Conservation (phyloP, 2,113 vertebrate genomes). For the Corynorhinus townsendii region DNA sequence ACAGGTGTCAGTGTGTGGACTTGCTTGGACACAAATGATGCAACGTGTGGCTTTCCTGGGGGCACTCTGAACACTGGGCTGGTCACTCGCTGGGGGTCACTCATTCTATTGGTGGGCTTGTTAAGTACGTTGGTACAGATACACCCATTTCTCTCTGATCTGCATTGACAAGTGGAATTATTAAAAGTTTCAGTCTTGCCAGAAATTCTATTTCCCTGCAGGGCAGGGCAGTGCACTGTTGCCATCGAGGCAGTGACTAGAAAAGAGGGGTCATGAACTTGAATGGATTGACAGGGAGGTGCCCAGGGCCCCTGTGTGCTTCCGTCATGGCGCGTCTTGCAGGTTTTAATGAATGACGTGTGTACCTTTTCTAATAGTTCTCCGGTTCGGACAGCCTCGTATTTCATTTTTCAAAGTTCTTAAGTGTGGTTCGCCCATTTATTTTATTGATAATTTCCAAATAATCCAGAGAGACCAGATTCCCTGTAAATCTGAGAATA, state of each 20-base stretch:
- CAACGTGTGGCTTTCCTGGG: slow-evolving; percentile 28
- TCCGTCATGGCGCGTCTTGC: slow-evolving; percentile 42
- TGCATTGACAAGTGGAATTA: slow-evolving; percentile 66
- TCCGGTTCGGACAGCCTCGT: neutral
- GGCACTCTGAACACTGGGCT: slow-evolving; percentile 28
- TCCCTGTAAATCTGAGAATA: neutral
- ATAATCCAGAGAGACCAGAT: neutral
- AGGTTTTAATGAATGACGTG: slow-evolving; percentile 70
- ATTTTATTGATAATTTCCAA: neutral
- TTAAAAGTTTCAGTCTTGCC: slow-evolving; percentile 57
- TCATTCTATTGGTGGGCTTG: slow-evolving; percentile 57
- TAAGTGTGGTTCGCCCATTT: neutral
- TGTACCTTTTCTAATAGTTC: neutral
- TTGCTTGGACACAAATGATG: neutral
- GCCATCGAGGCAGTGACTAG: slow-evolving; percentile 47
- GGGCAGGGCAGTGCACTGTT: slow-evolving; percentile 65
- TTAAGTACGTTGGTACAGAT: slow-evolving; percentile 42
- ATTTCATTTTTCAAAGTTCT: slow-evolving; percentile 11
- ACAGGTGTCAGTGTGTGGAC: neutral
- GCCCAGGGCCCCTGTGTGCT: slow-evolving; percentile 69
- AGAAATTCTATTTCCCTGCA: slow-evolving; percentile 9
- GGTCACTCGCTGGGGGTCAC: slow-evolving; percentile 59
- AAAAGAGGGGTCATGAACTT: neutral
- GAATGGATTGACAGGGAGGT: slow-evolving; percentile 32
- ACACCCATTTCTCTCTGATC: slow-evolving; percentile 49